Percentiles rank a stretch among this genome's conserved stretches.
phyloP scores from a whole-genome alignment of 1,140 invertebrate genomes.

The Drosophila ambigua region DNA sequence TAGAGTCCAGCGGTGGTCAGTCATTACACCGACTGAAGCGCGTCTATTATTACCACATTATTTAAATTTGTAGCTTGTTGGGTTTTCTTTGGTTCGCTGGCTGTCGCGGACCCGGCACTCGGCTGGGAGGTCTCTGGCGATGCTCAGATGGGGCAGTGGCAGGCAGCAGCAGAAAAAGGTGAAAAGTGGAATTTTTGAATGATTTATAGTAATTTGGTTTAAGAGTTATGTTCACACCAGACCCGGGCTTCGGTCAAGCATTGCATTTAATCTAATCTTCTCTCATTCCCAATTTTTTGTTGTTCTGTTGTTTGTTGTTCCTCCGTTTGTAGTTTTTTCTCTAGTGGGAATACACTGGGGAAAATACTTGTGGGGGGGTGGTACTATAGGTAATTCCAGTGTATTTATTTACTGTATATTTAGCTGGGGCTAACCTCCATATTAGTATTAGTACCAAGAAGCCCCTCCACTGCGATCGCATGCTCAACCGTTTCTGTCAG shows the following conservation, averaged over 20 bases:
- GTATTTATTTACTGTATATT: no score
- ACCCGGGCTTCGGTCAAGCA: conserved; percentile 44
- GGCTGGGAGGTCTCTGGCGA: conserved; percentile 25
- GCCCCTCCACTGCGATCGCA: no score
- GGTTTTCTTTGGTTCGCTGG: conserved; percentile 5
- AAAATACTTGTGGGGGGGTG: not conserved
- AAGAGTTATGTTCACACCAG: conserved; percentile 82
- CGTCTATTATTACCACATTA: conserved; percentile 82
- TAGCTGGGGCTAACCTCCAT: no score
- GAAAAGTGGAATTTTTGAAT: conserved; percentile 80
- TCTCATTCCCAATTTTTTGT: conserved; percentile 28
- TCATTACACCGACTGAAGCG: conserved; percentile 80
- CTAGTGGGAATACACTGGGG: conserved; percentile 14
- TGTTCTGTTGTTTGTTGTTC: not conserved
- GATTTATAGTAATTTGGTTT: conserved; percentile 80
- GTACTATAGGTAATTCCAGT: no score
- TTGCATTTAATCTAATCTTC: conserved; percentile 75
- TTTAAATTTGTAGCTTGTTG: conserved; percentile 61
- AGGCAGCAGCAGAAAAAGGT: conserved; percentile 38
- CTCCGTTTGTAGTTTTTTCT: not conserved
- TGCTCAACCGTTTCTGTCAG: not conserved
- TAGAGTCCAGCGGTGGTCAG: conserved; percentile 13
- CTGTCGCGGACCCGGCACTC: conserved; percentile 4
- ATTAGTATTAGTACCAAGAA: no score
- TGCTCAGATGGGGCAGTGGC: not conserved